Evolutionary conservation across 2,888 invertebrate species (phyloP), one percentile per base, ranked within the genome.

Genomic region (Stenotaenia linearis): DNA sequence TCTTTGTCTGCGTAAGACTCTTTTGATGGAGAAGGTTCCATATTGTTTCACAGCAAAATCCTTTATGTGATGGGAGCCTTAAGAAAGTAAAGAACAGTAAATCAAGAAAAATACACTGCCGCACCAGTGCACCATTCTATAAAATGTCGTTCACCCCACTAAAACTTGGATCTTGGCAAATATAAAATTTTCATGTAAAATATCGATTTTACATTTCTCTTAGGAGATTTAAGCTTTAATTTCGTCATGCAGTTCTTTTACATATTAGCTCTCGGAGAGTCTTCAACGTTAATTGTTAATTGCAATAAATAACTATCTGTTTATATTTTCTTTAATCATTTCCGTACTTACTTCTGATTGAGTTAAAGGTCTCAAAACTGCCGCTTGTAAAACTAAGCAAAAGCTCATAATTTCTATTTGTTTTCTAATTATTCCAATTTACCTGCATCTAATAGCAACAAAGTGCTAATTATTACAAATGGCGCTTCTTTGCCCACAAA

Each of bases 401-500:
- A 6, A 50, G 2, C 18, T 21, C 7, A 21, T n/a, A n/a, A 50
- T 50, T 50, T 18, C 5, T 50, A 18, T 50, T 50, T 50, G 15
- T 50, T 45, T 50, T 6, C 18, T 21, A 5, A 74, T 25, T 30
- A 74, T 15, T 28, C 23, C 7, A 40, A 61, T 84, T 84, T 84
- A 88, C 88, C 86, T 82, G 85, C 83, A 82, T 87, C 85, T 6
- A 91, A 79, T 50, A 89, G 85, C 79, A 91, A 89, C 10, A 92
- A 85, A 1, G 88, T 85, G 0, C 91, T 89, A 61, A 94, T 90
- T 23, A 92, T 87, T 1, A 92, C 85, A 84, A 94, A 94, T 0
- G 93, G 93, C 0, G 91, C 90, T 69, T 90, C 88, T 86, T 93
- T 93, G 77, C 93, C 93, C 40, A 91, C 88, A 81, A 92, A 89